phyloP scores from a whole-genome alignment of 92 coral and sea anemone genomes.

The Zoanthus solanderi region DNA sequence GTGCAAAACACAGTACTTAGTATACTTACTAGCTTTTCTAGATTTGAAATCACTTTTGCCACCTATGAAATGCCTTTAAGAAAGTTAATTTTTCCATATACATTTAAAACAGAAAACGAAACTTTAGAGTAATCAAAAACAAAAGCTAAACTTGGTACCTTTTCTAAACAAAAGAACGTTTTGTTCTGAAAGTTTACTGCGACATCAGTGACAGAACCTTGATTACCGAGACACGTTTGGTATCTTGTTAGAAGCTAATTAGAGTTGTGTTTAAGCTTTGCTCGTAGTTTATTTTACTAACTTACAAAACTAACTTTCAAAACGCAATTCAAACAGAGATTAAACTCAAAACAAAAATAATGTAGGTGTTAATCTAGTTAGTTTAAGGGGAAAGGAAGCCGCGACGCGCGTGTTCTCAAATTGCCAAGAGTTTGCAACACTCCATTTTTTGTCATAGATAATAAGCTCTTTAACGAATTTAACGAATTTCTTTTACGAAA shows the following conservation, averaged over 20 bases:
- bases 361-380: constrained; percentile 10
- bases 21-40: too few species aligned
- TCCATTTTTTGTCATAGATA: neutral
- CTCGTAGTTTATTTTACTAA: neutral
- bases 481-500: neutral
- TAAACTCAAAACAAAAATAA: neutral
- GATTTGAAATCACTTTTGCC: too few species aligned
- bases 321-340: constrained; percentile 1
- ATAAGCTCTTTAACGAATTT: neutral
- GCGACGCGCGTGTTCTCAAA: neutral
- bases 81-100: too few species aligned
- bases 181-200: neutral
- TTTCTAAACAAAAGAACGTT: neutral
- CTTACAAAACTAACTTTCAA: neutral
- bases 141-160: neutral
- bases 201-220: neutral
- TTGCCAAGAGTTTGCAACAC: neutral
- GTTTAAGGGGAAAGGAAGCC: constrained; percentile 7
- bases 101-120: too few species aligned
- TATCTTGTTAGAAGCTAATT: constrained; percentile 13
- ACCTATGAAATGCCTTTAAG: too few species aligned
- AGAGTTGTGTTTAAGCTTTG: neutral
- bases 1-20: too few species aligned
- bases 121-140: too few species aligned
- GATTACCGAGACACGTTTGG: neutral